Base-by-base conservation (phyloP, 2,113 vertebrate species). In the Microcebus griseorufus region DNA sequence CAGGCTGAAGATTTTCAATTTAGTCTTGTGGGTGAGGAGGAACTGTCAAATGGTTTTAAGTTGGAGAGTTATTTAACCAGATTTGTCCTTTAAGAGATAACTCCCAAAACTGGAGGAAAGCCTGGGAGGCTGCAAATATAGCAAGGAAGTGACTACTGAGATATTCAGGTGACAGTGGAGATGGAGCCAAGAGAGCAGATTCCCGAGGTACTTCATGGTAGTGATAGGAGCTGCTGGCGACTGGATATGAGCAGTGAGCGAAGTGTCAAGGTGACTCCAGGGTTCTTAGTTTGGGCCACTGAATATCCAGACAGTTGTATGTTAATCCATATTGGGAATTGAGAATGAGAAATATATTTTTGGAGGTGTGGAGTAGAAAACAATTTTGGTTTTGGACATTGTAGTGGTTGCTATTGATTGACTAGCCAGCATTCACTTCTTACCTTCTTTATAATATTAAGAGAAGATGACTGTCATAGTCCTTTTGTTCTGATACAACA, bases 281-380 rank as follows among this genome's bases (percentile, higher is more conserved):
- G 37, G 9, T 45, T 84, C 80, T 90, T 87, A 25, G 20, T 90
- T 67, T 86, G 79, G 65, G 23, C 62, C 39, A 39, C 22, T n/a
- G n/a, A 83, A 17, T 70, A 53, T 17, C 39, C 80, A 82, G 67
- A 88, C 32, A 51, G 16, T 11, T 53, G 25, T 22, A 34, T 53
- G 55, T 65, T 72, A 58, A 78, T 42, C 34, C 81, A 17, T 45
- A 22, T 51, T 94, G 58, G 29, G 5, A 87, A 79, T 73, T 75
- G 13, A 94, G 73, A 72, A 79, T 53, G 29, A 86, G 37, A 90
- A 93, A 83, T 90, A 18, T 29, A 37, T 34, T 90, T 95, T 78
- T 83, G 25, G 60, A 86, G n/a, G 1, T 70, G 37, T 23, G 18
- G 51, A 70, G 32, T 76, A 70, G 42, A 92, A 80, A 75, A 73